These are phyloP conservation scores for Drosophila dunni DNA, from an alignment of 1,140 invertebrate species.

Conservation along the genomic window DNA sequence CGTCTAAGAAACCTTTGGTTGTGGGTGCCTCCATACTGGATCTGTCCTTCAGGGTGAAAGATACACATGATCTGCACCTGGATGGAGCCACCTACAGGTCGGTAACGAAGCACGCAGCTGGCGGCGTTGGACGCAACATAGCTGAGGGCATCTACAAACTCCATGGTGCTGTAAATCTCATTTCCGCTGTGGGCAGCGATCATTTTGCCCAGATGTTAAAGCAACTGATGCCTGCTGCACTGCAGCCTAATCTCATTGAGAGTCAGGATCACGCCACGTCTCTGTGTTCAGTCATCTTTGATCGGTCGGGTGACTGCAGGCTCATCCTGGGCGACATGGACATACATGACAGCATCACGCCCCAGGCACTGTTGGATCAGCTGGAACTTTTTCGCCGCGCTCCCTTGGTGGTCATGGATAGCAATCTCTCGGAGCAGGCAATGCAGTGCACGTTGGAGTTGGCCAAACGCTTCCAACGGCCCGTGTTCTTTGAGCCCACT, in stretches of 20 bases:
- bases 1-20: slow-evolving; percentile 48
- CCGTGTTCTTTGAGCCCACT: slow-evolving; percentile 90
- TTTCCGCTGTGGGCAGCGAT: slow-evolving; percentile 93
- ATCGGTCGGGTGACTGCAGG: slow-evolving; percentile 90
- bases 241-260: slow-evolving; percentile 79
- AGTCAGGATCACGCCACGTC: slow-evolving; percentile 86
- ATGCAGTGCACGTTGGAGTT: slow-evolving; percentile 88
- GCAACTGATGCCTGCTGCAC: slow-evolving; percentile 75
- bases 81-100: slow-evolving; percentile 92
- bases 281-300: slow-evolving; percentile 90
- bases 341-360: slow-evolving; percentile 90
- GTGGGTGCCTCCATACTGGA: slow-evolving; percentile 79
- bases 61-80: slow-evolving; percentile 85
- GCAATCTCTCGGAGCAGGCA: slow-evolving; percentile 89
- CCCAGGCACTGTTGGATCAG: slow-evolving; percentile 86
- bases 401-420: slow-evolving; percentile 92
- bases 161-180: slow-evolving; percentile 88
- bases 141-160: slow-evolving; percentile 92
- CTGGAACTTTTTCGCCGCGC: slow-evolving; percentile 86
- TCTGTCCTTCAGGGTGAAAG: slow-evolving; percentile 63
- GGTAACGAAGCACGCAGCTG: slow-evolving; percentile 88
- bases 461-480: slow-evolving; percentile 86
- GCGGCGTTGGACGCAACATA: slow-evolving; percentile 96
- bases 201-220: slow-evolving; percentile 85
- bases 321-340: slow-evolving; percentile 94